These are phyloP conservation scores for Amorpha juglandis DNA, from an alignment of 2,888 invertebrate species.

Conservation along the genomic window DNA sequence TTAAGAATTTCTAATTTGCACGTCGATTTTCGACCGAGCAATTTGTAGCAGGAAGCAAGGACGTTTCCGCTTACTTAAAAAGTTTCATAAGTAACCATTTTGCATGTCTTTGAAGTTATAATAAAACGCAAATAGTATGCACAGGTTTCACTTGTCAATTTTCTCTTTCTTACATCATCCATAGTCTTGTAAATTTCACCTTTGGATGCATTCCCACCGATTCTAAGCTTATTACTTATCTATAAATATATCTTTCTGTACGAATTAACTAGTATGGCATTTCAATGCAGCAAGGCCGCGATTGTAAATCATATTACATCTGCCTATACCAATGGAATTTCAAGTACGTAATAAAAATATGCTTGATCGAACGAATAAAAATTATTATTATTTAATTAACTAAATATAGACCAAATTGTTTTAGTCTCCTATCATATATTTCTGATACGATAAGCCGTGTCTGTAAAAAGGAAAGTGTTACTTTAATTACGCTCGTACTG, in stretches of 20 bases:
- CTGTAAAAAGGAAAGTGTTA: background rate
- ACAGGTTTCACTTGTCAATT: constrained; percentile 24
- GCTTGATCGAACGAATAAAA: no score
- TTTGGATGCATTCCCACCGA: constrained; percentile 18
- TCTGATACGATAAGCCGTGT: no score
- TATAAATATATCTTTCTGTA: constrained; percentile 6
- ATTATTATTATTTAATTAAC: no score
- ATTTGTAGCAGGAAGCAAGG: background rate
- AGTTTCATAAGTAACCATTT: background rate
- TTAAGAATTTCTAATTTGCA: no score
- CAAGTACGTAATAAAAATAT: no score
- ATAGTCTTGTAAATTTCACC: constrained; percentile 23
- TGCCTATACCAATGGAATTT: background rate
- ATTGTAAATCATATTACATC: background rate
- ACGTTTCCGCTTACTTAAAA: background rate
- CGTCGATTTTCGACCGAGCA: no score
- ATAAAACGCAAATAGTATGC: constrained; percentile 21
- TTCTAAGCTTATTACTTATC: constrained; percentile 17
- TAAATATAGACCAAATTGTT: no score
- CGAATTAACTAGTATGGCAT: background rate
- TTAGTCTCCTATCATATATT: no score
- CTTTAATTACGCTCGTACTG: constrained; percentile 28
- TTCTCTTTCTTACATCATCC: constrained; percentile 24
- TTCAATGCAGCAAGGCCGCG: background rate
- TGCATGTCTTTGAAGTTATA: constrained; percentile 19